Evolutionary conservation across 2,888 invertebrate genomes (phyloP).

Genomic region (Sepiola atlantica): DNA sequence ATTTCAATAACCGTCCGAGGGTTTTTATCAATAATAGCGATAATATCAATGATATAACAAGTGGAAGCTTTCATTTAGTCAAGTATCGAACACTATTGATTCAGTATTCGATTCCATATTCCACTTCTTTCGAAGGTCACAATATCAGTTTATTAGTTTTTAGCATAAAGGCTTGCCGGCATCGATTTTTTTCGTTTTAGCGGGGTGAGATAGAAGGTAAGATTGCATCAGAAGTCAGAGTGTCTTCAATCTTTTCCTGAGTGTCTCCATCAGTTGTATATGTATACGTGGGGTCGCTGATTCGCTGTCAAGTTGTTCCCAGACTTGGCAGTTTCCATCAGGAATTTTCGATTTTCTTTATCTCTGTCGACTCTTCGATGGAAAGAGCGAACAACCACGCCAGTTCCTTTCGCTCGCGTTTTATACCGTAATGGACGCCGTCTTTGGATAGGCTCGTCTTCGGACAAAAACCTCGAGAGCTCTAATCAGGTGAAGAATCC

Average conservation of each 20-base stretch:
- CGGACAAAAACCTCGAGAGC: slow-evolving; percentile 7
- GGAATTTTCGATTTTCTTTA: background rate
- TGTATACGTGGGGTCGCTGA: background rate
- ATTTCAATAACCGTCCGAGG: background rate
- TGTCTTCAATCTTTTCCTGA: background rate
- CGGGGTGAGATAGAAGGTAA: background rate
- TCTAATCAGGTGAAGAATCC: slow-evolving; percentile 32
- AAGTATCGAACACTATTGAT: background rate
- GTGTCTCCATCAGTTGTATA: background rate
- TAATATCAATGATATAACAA: background rate
- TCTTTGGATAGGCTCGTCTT: background rate
- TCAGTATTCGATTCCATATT: background rate
- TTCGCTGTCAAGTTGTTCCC: background rate
- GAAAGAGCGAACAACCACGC: background rate
- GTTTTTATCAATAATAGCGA: background rate
- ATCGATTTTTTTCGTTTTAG: background rate
- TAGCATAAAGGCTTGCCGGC: background rate
- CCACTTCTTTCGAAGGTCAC: background rate
- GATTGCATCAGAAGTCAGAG: background rate
- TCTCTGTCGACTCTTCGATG: background rate
- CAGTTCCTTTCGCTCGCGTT: background rate
- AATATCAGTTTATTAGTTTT: background rate
- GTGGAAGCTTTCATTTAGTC: background rate
- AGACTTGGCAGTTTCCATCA: background rate
- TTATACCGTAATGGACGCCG: background rate